Base-by-base conservation (phyloP, 2,113 vertebrate genomes). In the Barbus barbus region DNA sequence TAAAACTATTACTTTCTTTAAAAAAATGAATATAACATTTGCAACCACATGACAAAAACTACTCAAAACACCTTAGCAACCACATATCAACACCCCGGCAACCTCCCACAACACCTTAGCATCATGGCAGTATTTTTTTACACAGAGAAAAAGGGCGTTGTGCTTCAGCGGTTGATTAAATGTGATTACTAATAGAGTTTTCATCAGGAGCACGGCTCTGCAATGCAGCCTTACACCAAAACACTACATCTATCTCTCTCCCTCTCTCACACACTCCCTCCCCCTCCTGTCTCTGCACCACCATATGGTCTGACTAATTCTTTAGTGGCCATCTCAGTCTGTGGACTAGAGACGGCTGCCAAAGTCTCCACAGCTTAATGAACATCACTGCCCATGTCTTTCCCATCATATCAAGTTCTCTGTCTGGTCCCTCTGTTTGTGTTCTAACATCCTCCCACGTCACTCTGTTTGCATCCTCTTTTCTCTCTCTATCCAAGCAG, bases 251-350 rank as follows among this genome's bases (percentile, higher is more conserved):
- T 72, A 26, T 38, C 72, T 48, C 76, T 12, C 13, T 48, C 26
- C 12, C 28, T 44, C 33, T 20, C 38, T 12, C 31, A 33, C 28
- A 67, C 18, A 33, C 63, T 36, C 73, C 44, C 78, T 65, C 24
- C 69, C 76, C 36, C 31, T 31, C 26, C 9, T 24, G 18, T 48
- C 36, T 56, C 76, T 53, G 51, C 33, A 51, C 58, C 56, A 67
- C 78, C 76, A 83, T 82, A 85, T 79, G 41, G 80, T 80, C 86
- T n/a, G 6, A 67, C 77, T 81, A 58, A 85, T 85, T 60, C 67
- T 73, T 75, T 61, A 44, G 41, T 63, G 38, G 53, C 53, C 28
- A 75, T 53, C 65, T 86, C 53, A n/a, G 26, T 22, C 75, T n/a
- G 48, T 20, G 16, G 48, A 51, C 48, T 20, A 51, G 5, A 51